These are phyloP conservation scores for Pteropus alecto DNA, from an alignment of 2,113 vertebrate genomes.

Conservation along the genomic window DNA sequence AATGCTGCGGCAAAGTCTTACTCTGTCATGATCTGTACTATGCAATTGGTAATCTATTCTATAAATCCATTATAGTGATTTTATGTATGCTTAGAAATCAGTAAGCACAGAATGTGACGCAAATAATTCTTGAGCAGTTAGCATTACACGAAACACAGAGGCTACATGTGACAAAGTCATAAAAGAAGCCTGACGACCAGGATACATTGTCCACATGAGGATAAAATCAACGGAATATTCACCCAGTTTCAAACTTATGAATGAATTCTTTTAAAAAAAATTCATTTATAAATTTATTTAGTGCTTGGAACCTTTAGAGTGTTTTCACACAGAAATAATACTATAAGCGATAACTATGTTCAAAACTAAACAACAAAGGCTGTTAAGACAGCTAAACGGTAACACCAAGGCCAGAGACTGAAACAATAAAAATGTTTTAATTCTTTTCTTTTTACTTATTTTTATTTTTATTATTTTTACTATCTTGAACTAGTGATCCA, in stretches of 20 bases:
- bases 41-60: neutral
- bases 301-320: neutral
- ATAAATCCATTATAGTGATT: neutral
- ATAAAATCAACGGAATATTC: neutral
- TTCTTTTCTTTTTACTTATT: neutral
- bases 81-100: neutral
- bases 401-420: neutral
- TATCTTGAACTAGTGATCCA: neutral
- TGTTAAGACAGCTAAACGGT: neutral
- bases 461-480: neutral
- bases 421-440: neutral
- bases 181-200: neutral
- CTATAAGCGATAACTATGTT: neutral
- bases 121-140: neutral
- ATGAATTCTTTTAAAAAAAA: neutral
- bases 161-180: no score
- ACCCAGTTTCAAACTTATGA: neutral
- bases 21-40: neutral
- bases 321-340: neutral
- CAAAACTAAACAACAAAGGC: neutral
- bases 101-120: neutral
- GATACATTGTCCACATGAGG: neutral
- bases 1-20: neutral
- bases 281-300: neutral
- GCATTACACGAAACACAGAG: neutral